Percentiles rank a stretch among this genome's conserved stretches.
These are phyloP conservation scores for Larimichthys crocea DNA, from an alignment of 2,113 vertebrate species.

Conservation along the genomic window DNA sequence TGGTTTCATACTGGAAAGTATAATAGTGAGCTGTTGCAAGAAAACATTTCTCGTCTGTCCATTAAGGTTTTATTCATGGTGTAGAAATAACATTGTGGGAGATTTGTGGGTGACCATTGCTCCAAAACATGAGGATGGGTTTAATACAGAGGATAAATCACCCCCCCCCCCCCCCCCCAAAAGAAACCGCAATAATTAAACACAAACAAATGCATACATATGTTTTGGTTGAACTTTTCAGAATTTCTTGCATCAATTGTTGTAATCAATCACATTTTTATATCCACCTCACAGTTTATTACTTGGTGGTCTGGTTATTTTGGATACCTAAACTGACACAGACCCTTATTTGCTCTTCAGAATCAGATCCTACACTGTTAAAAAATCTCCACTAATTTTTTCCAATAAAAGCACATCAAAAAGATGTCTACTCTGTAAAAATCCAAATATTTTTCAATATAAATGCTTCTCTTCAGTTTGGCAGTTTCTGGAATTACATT, in stretches of 20 bases:
- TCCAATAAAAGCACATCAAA: too few relatives aligned
- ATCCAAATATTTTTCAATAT: neutral
- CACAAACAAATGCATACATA: neutral
- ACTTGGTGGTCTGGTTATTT: neutral
- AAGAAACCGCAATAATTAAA: conserved; percentile 4
- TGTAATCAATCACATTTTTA: too few relatives aligned
- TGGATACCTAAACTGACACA: neutral
- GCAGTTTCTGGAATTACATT: neutral
- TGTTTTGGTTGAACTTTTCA: neutral
- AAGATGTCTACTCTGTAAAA: too few relatives aligned
- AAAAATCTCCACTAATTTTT: too few relatives aligned
- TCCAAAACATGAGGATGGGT: neutral
- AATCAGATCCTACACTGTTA: neutral
- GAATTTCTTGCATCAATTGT: neutral
- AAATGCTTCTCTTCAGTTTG: neutral
- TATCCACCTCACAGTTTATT: conserved; percentile 1
- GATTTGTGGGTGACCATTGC: neutral
- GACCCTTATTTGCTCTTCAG: neutral
- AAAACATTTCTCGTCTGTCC: conserved; percentile 2
- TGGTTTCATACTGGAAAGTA: neutral
- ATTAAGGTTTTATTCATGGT: conserved; percentile 21
- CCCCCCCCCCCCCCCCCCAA: neutral
- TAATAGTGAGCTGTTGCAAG: neutral
- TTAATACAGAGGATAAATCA: neutral
- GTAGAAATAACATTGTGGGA: conserved; percentile 14